Evolutionary conservation across 2,113 vertebrate species (phyloP).

Genomic region (Ictidomys tridecemlineatus): DNA sequence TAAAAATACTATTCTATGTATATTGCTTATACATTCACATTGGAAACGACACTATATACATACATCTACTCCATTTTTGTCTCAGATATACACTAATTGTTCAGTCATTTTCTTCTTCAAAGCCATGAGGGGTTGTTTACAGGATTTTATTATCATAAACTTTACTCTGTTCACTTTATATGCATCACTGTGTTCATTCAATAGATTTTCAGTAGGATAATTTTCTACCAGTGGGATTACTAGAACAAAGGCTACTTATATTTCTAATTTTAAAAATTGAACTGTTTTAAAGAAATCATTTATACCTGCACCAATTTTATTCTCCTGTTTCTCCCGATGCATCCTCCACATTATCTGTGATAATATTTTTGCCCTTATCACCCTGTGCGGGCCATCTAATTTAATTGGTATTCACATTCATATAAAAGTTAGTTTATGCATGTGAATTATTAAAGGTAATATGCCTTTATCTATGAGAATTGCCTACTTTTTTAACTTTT

Average conservation of each 20-base stretch:
- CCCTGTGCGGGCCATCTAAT: neutral
- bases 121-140: neutral
- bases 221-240: neutral
- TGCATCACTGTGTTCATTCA: neutral
- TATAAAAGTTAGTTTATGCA: neutral
- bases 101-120: neutral
- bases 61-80: neutral
- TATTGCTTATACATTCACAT: neutral
- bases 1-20: neutral
- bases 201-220: neutral
- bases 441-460: neutral
- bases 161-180: neutral
- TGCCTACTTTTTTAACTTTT: neutral
- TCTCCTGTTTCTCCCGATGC: neutral
- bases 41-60: neutral
- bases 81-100: neutral
- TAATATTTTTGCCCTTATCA: neutral
- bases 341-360: neutral
- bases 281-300: neutral
- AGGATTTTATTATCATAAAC: neutral
- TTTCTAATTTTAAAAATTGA: neutral
- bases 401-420: neutral
- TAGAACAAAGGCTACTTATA: neutral
- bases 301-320: neutral
- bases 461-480: neutral